Conservation (phyloP, 2,113 vertebrate species). For the Muntiacus reevesi region DNA sequence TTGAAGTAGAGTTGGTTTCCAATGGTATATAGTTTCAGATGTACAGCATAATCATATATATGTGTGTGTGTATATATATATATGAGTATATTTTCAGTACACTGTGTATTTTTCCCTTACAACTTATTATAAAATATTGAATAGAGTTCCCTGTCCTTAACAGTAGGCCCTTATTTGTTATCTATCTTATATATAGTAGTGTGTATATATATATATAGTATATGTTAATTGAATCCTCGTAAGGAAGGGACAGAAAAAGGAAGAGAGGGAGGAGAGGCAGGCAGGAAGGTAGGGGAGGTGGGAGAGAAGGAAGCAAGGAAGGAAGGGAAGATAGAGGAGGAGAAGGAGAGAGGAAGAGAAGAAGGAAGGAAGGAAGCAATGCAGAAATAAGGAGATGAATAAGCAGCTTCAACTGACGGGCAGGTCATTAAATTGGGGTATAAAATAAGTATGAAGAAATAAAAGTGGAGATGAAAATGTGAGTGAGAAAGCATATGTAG, state of each 20-base stretch:
- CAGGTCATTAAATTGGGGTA: neutral
- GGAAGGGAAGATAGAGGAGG: neutral
- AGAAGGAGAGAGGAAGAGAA: neutral
- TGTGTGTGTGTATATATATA: neutral
- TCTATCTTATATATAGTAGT: neutral
- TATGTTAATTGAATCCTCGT: neutral
- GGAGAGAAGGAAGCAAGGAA: neutral
- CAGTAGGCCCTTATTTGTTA: neutral
- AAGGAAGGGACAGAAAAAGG: neutral
- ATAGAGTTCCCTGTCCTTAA: neutral
- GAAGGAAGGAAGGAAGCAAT: neutral
- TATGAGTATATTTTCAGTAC: neutral
- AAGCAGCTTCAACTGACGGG: neutral
- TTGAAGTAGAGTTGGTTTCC: neutral
- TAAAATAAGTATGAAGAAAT: neutral
- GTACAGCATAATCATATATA: neutral
- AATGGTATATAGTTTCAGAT: neutral
- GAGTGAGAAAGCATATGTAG: neutral
- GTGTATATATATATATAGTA: neutral
- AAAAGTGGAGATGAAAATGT: neutral
- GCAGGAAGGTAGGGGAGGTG: fast-evolving
- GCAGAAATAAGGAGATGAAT: neutral
- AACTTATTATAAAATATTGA: neutral
- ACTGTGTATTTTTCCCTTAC: neutral
- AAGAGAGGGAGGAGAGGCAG: too few species aligned